Percentiles rank a stretch among this genome's conserved stretches.
Conservation (phyloP, 2,113 vertebrate species). For the Rhizomys pruinosus region DNA sequence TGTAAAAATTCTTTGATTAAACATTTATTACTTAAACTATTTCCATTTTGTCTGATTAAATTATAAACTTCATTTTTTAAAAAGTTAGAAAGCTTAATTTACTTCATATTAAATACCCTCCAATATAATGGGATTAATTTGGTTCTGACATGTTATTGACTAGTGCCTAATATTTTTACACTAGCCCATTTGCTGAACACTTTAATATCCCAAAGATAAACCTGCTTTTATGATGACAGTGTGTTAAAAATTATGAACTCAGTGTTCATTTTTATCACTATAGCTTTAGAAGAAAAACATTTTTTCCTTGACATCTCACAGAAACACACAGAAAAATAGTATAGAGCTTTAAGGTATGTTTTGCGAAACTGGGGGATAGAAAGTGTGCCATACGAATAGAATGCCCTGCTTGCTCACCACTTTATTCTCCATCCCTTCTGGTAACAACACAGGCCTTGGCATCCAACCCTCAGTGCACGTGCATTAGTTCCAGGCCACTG, state of each 20-base stretch:
- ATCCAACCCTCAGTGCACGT: background rate
- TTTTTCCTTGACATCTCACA: constrained; percentile 51
- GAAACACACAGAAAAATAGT: constrained; percentile 36
- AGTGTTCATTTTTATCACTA: constrained; percentile 39
- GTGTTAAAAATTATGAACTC: constrained; percentile 48
- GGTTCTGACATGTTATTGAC: constrained; percentile 54
- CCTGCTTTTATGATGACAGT: constrained; percentile 3
- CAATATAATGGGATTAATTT: constrained; percentile 52
- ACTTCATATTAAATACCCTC: constrained; percentile 64
- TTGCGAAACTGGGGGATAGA: constrained; percentile 42
- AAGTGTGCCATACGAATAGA: constrained; percentile 31
- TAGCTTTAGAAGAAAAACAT: constrained; percentile 57
- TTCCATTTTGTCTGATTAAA: constrained; percentile 83
- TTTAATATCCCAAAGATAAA: constrained; percentile 30
- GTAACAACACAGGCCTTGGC: background rate
- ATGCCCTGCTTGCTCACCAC: background rate
- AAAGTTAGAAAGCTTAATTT: constrained; percentile 65
- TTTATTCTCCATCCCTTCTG: background rate
- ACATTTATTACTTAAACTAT: constrained; percentile 92
- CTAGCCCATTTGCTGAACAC: constrained; percentile 34
- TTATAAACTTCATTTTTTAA: constrained; percentile 70
- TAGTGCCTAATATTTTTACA: constrained; percentile 63
- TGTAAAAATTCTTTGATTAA: constrained; percentile 92
- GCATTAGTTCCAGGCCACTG: background rate
- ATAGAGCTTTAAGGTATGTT: constrained; percentile 1